These are phyloP conservation scores for Campylomormyrus numenius DNA, from an alignment of 2,113 vertebrate species.

Conservation along the genomic window DNA sequence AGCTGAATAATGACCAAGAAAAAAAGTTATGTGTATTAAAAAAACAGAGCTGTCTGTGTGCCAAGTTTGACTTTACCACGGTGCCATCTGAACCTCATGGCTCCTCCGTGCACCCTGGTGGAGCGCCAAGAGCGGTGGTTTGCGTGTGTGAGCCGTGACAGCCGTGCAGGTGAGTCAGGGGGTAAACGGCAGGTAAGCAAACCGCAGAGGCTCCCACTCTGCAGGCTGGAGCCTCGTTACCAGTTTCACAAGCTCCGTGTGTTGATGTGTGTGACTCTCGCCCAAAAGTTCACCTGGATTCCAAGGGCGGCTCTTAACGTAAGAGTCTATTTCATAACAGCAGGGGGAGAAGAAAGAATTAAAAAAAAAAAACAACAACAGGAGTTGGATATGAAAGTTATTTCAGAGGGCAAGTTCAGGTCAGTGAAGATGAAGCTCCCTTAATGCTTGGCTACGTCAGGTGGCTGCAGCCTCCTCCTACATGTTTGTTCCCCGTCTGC, in stretches of 20 bases:
- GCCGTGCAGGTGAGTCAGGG: not conserved
- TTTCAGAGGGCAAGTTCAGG: constrained; percentile 15
- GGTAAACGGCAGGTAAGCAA: constrained; percentile 10
- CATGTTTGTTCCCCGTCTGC: not conserved
- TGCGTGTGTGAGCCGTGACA: constrained; percentile 1
- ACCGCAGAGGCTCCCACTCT: not conserved
- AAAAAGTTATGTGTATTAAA: not conserved
- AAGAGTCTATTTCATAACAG: not conserved
- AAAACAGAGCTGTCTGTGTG: not conserved
- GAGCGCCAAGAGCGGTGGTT: not conserved
- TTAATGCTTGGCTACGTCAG: not conserved
- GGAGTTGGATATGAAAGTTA: not conserved
- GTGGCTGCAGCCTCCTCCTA: not conserved
- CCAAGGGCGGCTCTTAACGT: not conserved
- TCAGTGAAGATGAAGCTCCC: not conserved
- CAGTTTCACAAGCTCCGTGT: constrained; percentile 14
- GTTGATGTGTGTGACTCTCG: constrained; percentile 46
- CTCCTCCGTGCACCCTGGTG: not conserved
- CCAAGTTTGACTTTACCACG: not conserved
- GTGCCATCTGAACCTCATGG: not conserved
- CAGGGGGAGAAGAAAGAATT: not conserved
- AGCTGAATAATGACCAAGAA: not conserved
- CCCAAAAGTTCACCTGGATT: constrained; percentile 17
- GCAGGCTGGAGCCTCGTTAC: not conserved
- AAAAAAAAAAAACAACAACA: not conserved